Base-by-base conservation (phyloP, 2,888 invertebrate genomes). In the Cabera pusaria region DNA sequence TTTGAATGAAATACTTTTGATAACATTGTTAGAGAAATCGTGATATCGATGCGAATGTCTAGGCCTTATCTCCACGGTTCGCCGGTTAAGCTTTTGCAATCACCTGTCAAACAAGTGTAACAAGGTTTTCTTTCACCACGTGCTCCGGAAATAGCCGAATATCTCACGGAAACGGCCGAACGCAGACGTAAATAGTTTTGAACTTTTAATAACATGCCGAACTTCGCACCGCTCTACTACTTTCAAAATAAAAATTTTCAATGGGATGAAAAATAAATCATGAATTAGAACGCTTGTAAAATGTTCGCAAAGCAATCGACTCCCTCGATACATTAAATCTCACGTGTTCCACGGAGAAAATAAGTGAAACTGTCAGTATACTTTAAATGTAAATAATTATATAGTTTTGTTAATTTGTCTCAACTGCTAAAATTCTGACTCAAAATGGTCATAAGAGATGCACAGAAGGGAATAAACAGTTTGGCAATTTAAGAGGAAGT, bases 171-270 rank as follows among this genome's bases (percentile, higher is more conserved):
- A 58, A 45, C 48, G 41, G 52, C 60, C 77, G 76, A 76, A 54
- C 63, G 55, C 51, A 68, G 71, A 79, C 79, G 69, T 72, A 84
- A 85, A 85, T 86, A 85, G 80, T 83, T 72, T 61, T 66, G 62
- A 74, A 75, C 72, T 71, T 66, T 63, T n/a, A 63, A 55, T 59
- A 46, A 56, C 64, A 47, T 55, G 44, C 44, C 57, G 66, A 58
- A 74, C 68, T 72, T 72, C 61, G 67, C 40, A 65, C 65, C 54
- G 57, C 27, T 23, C 31, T 16, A 17, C n/a, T 27, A 9, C n/a
- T n/a, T 11, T 26, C 25, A 32, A 6, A 27, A 17, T 10, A 14
- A 17, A 5, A 14, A 19, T 21, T n/a, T n/a, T n/a, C n/a, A n/a
- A n/a, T n/a, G n/a, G n/a, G n/a, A n/a, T n/a, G n/a, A n/a, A n/a